Evolutionary conservation across 1,140 invertebrate genomes (phyloP), one percentile per base, ranked within the genome.

Genomic region (Heliconius eleuchia): DNA sequence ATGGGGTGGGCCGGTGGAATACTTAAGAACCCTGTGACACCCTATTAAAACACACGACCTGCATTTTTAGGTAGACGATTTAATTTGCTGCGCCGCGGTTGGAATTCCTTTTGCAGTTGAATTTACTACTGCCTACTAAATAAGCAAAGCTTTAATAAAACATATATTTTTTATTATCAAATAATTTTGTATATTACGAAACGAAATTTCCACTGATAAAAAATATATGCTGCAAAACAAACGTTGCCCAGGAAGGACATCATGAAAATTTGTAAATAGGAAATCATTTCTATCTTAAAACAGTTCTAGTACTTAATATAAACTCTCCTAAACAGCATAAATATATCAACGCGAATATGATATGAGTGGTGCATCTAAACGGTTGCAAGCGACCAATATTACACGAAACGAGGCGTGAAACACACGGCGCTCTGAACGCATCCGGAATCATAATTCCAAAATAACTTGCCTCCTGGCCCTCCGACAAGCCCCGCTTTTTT

Each of bases 391-490:
- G 89, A 84, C 85, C 82, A 85, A 91, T 93, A 93, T 93, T 90
- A 89, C 87, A 85, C 84, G 86, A 90, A 93, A 93, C 90, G 91
- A 94, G 93, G 91, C 92, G 93, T 90, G 93, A 94, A 94, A 91
- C 91, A 92, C 89, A 87, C 90, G 89, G 84, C 86, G 89, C 86
- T 86, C 85, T 86, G 85, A 86, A 93, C 91, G 93, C 93, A 93
- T 94, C 92, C 91, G 92, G 93, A 93, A 94, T 94, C 91, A 94
- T 94, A 93, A 94, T 94, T 94, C 91, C 91, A 92, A 93, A 94
- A 94, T 94, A 94, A 94, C 92, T 91, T 90, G 87, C 87, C 89
- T 88, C 88, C 86, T 83, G 81, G 83, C 84, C 86, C 80, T 84
- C 82, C 77, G 80, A 73, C 84, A 83, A 74, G 83, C 87, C 86